Conservation (phyloP, 2,113 vertebrate genomes). For the Garra rufa region DNA sequence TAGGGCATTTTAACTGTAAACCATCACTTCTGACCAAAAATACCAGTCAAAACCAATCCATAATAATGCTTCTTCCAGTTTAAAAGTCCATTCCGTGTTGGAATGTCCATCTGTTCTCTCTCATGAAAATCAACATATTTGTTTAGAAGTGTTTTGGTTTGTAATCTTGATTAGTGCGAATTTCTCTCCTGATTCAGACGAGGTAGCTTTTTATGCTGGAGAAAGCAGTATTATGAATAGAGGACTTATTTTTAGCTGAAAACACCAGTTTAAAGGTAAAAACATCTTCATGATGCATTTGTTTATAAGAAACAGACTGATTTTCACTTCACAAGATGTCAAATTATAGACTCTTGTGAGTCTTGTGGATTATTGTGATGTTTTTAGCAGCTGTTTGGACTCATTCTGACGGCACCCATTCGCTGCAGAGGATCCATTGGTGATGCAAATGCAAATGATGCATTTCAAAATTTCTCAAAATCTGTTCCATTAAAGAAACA, state of each 20-base stretch:
- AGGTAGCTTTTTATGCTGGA: neutral
- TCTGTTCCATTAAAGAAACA: neutral
- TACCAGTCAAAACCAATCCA: too few species aligned
- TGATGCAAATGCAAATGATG: neutral
- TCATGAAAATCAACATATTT: neutral
- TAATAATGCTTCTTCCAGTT: neutral
- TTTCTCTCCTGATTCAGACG: neutral
- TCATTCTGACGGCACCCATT: too few species aligned
- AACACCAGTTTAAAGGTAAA: neutral
- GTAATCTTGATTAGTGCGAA: neutral
- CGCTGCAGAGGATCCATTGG: too few species aligned
- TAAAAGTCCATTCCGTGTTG: neutral
- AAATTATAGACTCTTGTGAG: neutral
- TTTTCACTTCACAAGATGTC: neutral
- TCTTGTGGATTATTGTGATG: neutral
- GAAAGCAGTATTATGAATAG: neutral
- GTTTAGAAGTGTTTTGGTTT: neutral
- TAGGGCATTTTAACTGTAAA: too few species aligned
- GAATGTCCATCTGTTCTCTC: too few species aligned
- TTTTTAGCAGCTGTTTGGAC: neutral
- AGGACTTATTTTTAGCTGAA: neutral
- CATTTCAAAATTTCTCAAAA: neutral
- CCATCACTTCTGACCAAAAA: too few species aligned
- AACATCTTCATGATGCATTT: neutral
- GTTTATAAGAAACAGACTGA: neutral